Evolutionary conservation across 2,888 invertebrate genomes (phyloP).

Genomic region (Eupithecia exiguata): DNA sequence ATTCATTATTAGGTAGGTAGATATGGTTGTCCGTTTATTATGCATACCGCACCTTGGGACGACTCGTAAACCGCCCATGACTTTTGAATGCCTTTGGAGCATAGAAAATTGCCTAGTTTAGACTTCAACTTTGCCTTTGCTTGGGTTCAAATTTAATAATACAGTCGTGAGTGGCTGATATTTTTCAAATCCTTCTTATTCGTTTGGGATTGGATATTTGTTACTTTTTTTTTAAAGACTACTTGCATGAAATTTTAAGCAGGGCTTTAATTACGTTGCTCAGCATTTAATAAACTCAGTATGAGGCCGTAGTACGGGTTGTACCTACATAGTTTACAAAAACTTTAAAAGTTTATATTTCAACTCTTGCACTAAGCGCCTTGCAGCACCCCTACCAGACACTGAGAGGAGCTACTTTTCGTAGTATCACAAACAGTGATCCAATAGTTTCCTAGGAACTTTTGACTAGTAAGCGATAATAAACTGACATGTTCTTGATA

Average conservation of each 20-base stretch:
- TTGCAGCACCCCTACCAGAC: not conserved
- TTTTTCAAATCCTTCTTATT: too few relatives aligned
- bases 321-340: too few relatives aligned
- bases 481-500: not conserved
- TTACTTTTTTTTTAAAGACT: too few relatives aligned
- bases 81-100: slow-evolving; percentile 21
- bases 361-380: not conserved
- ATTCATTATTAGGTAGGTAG: slow-evolving; percentile 48
- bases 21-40: slow-evolving; percentile 40
- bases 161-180: too few relatives aligned
- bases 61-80: slow-evolving; percentile 26
- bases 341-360: not conserved
- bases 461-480: not conserved
- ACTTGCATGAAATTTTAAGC: too few relatives aligned
- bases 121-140: not conserved
- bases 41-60: slow-evolving; percentile 34
- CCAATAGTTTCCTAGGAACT: not conserved
- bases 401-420: not conserved
- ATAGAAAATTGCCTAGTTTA: not conserved
- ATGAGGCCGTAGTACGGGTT: too few relatives aligned
- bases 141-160: too few relatives aligned
- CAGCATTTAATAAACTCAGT: too few relatives aligned
- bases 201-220: too few relatives aligned
- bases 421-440: not conserved
- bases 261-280: too few relatives aligned